Base-by-base conservation (phyloP, 2,113 vertebrate genomes). In the Pagrus major region DNA sequence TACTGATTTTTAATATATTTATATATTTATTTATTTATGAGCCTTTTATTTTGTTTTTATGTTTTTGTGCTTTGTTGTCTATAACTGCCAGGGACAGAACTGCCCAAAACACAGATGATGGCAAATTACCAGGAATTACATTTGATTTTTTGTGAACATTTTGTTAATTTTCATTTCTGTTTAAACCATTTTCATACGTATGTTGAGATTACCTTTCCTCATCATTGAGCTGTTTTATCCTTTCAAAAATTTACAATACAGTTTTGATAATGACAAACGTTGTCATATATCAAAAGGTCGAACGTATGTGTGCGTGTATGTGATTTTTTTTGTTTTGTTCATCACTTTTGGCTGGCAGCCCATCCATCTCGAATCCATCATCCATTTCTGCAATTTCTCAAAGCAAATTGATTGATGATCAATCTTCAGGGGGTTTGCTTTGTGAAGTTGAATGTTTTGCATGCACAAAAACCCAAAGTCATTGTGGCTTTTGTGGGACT, bases 111-210 rank as follows among this genome's bases (percentile, higher is more conserved):
- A 92, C 94, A 94, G 86, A 90, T 79, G 60, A 91, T 89, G 91
- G 92, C 92, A 94, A 93, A 94, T 94, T 94, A 93, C 91, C 93
- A 94, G 92, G 92, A 93, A 90, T 87, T 70, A 68, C 58, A 87
- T 86, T 81, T 73, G 10, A 46, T 60, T 74, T 64, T 83, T 81
- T 71, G 66, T 84, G 42, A 72, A 55, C 73, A 81, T 52, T 66
- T 67, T 52, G 42, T 78, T 25, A 5, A 47, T 56, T 78, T 74
- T 83, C 9, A 29, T 80, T 79, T 60, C 21, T 58, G 63, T 87
- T 66, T 47, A n/a, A 60, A n/a, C 46, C 52, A 60, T 79, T 78
- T 78, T 42, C 56, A 66, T 71, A n/a, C 29, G 79, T 54, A 7
- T 67, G 31, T 70, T 25, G 6, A 80, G 35, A 73, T 27, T n/a